Evolutionary conservation across 2,113 vertebrate genomes (phyloP), one percentile per base, ranked within the genome.

Genomic region (Istiophorus platypterus): DNA sequence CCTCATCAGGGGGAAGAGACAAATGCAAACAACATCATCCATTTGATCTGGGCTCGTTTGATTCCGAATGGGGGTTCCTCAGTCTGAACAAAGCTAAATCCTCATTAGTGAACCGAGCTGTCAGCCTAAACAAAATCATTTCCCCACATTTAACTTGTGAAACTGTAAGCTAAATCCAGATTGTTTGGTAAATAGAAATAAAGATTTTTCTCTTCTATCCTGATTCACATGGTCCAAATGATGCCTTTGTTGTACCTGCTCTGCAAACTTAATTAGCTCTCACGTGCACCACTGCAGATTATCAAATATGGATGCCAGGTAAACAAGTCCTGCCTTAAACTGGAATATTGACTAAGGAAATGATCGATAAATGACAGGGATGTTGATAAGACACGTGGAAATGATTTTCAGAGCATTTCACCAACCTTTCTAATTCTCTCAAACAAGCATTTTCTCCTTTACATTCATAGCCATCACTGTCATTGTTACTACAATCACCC

Each of bases 11-110:
- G 68, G 67, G 68, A 80, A 62, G 81, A 31, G 62, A 81, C 81
- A 82, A 73, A 76, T 1, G 27, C 77, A 90, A 84, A 85, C 84
- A 90, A 39, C 79, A 83, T 82, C 74, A 45, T 70, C 57, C 78
- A 85, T 82, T 84, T 89, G 80, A 89, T 88, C 64, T 62, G 74
- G 4, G 22, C 71, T 83, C 85, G 80, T 89, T 85, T 86, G 82
- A 85, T 66, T 90, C 47, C 29, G 41, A 87, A 82, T 31, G 54
- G 34, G 70, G 77, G 13, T 31, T 59, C 75, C 78, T 80, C 67
- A 54, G 11, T 80, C 72, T 82, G 79, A 89, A 87, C 88, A 87
- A 88, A 92, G 77, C 57, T 59, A 69, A 82, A 82, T 82, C 78
- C 89, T 88, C 78, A 81, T 86, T 86, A 82, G 64, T 57, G 69